Percentiles rank a stretch among this genome's conserved stretches.
These are phyloP conservation scores for Cryptoleucopteryx plumbea DNA, from an alignment of 2,113 vertebrate species.

Conservation along the genomic window DNA sequence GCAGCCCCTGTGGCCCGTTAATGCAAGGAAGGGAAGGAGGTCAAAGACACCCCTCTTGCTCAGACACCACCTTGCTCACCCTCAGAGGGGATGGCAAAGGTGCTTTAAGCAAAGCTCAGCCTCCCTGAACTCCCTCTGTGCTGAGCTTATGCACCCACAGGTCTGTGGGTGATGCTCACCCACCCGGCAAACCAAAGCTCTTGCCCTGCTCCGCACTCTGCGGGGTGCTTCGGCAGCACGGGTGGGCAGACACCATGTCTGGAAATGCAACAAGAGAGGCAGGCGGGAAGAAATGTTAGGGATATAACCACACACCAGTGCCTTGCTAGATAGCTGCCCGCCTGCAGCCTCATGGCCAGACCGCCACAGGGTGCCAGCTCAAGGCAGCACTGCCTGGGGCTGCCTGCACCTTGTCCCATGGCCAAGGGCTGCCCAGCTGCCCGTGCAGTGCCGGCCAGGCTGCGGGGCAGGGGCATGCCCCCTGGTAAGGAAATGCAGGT, in stretches of 20 bases:
- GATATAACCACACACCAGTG: not conserved
- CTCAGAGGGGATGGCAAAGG: not conserved
- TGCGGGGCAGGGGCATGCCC: not conserved
- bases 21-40: not conserved
- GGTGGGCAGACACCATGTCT: fast-evolving
- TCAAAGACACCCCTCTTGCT: not conserved
- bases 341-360: too few species aligned
- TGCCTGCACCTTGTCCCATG: not conserved
- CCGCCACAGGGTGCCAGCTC: fast-evolving
- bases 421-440: not conserved
- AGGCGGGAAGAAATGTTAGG: not conserved
- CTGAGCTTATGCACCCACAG: not conserved
- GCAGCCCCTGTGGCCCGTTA: not conserved
- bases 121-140: not conserved
- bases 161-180: not conserved
- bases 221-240: fast-evolving
- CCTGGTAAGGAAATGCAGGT: not conserved
- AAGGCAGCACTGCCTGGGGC: not conserved
- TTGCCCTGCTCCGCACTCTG: not conserved
- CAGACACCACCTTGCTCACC: not conserved
- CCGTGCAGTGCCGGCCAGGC: fast-evolving
- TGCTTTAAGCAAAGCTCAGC: not conserved
- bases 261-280: not conserved
- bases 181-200: not conserved
- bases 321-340: not conserved